Conservation (phyloP, 2,888 invertebrate genomes). For the Chaetogeoica ovagalla region DNA sequence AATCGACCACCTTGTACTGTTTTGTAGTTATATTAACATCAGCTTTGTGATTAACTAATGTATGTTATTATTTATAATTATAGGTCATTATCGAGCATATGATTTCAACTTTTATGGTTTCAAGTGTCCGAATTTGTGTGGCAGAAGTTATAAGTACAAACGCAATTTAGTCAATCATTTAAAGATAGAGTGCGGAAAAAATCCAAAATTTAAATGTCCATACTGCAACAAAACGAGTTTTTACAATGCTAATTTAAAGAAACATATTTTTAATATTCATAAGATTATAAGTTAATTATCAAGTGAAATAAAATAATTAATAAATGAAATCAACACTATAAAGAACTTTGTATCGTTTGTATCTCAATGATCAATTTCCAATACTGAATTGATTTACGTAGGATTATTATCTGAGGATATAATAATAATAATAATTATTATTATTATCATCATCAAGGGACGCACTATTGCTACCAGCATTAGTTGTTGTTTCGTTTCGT, state of each 20-base stretch:
- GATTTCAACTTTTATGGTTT: slow-evolving; percentile 20
- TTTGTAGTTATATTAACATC: neutral
- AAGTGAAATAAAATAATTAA: no score
- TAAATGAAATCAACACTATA: no score
- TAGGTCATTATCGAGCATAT: neutral
- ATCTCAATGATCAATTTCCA: no score
- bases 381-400: no score
- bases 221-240: slow-evolving; percentile 55
- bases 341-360: no score
- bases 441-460: no score
- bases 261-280: slow-evolving; percentile 52
- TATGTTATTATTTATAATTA: slow-evolving; percentile 11
- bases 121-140: slow-evolving; percentile 33
- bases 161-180: slow-evolving; percentile 60
- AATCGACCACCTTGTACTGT: neutral
- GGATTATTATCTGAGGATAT: no score
- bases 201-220: slow-evolving; percentile 55
- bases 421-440: no score
- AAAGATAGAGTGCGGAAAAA: slow-evolving; percentile 55
- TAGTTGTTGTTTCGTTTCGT: no score
- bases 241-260: slow-evolving; percentile 54
- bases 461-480: no score
- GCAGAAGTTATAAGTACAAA: slow-evolving; percentile 59
- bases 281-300: neutral
- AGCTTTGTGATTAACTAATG: neutral